Evolutionary conservation across 2,888 invertebrate genomes (phyloP), one percentile per base, ranked within the genome.

Genomic region (Troides helena): DNA sequence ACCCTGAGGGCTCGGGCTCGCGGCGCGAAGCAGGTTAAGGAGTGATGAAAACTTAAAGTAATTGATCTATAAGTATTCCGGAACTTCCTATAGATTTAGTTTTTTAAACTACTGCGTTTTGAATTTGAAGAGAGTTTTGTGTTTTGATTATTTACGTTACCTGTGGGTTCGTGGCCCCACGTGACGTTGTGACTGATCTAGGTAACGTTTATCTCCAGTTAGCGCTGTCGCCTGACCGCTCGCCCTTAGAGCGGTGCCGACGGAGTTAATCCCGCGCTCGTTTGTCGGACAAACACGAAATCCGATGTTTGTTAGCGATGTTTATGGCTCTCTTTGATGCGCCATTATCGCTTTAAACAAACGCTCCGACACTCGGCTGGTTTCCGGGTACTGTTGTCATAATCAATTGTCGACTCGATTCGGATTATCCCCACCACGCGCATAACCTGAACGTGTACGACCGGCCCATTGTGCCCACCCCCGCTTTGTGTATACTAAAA

Each of bases 121-220:
- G 30, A 3, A 30, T 5, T 30, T 3, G 30, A 30, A 4, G 30
- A 4, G 30, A 30, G 3, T 30, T 30, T 30, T 30, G 30, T 30
- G 30, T 30, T 30, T 30, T 3, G 5, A 30, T 3, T 30, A 8
- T 0, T 39, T 39, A 1, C 7, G 10, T 39, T 7, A 10, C 39
- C 10, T 7, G 39, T 62, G 65, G 65, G 79, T 73, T 76, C 75
- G 71, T 78, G 87, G 81, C 88, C 88, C 85, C 85, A 88, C 87
- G 81, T 30, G 30, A 30, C 84, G 73, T 83, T 74, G 76, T 82
- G 86, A 82, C 89, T 85, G 88, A 86, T 80, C 77, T 73, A 75
- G 86, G 86, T 80, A 87, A 84, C 85, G 87, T 89, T 87, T 87
- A 85, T 84, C 84, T 79, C 78, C 76, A 79, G 78, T 81, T 81